Base-by-base conservation (phyloP, 1,140 invertebrate species). In the Pachyrhynchus sulphureomaculatus region DNA sequence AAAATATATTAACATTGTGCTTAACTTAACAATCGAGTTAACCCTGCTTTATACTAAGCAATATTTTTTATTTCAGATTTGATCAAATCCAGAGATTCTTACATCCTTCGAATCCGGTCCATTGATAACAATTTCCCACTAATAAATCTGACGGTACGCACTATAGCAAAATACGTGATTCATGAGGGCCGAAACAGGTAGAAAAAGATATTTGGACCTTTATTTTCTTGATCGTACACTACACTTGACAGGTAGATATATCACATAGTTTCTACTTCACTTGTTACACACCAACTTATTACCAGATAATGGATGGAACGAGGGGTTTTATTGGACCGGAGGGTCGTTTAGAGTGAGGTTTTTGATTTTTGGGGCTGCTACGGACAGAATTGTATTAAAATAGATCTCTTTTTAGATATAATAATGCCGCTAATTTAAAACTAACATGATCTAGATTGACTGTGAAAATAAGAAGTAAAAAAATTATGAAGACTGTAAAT, bases 281-380 rank as follows among this genome's bases (percentile, higher is more conserved):
- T 70, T 70, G 68, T 63, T 68, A 24, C 63, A 53, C 55, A 58
- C 44, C 55, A 60, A 68, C 66, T 66, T 66, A 67, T 70, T 70
- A 70, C 66, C 59, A 61, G 67, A 70, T 70, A 70, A 70, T 67
- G 62, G 68, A 59, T 57, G 55, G 48, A 47, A 59, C 44, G 64
- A 56, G 56, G 57, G 61, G 48, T 58, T 39, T 32, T 29, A 36
- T 58, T 53, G 47, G 20, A 54, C 44, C 21, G 23, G 53, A 34
- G 47, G 62, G 64, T 54, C 32, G 48, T 66, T 53, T 47, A 34
- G 49, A 62, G 37, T 64, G 59, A 65, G 63, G 62, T 57, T 59
- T 62, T 64, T 24, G 49, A 60, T 56, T 61, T 45, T 51, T 23
- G 33, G 66, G 49, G 48, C 51, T 29, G 51, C 13, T 54, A 54